These are phyloP conservation scores for Dasyprocta punctata DNA, from an alignment of 2,113 vertebrate genomes.

Conservation along the genomic window DNA sequence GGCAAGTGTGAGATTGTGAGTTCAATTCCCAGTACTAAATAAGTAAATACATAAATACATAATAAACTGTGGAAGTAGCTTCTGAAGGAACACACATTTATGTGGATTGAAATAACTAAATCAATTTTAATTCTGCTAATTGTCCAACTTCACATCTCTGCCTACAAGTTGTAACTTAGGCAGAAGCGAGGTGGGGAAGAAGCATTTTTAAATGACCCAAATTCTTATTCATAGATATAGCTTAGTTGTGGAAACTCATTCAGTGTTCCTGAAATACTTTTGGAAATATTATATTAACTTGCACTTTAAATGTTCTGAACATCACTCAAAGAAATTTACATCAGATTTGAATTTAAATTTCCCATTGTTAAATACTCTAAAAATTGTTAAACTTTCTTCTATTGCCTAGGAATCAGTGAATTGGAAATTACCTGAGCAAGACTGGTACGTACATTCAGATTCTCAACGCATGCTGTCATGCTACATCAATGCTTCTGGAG, in stretches of 20 bases:
- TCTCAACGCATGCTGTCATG: slow-evolving; percentile 77
- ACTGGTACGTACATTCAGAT: slow-evolving; percentile 61
- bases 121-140: not conserved
- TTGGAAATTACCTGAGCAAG: slow-evolving; percentile 75
- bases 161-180: not conserved
- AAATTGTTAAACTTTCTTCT: slow-evolving; percentile 62
- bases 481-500: slow-evolving; percentile 74
- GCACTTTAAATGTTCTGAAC: not conserved
- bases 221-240: not conserved
- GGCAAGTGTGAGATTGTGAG: too few relatives aligned
- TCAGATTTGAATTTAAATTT: slow-evolving; percentile 55
- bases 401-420: slow-evolving; percentile 72
- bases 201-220: not conserved
- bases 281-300: not conserved
- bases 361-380: slow-evolving; percentile 59
- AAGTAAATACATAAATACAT: too few relatives aligned
- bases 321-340: not conserved
- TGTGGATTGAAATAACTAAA: not conserved
- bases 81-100: not conserved
- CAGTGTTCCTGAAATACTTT: not conserved
- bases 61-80: not conserved
- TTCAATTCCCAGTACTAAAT: too few relatives aligned
- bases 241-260: not conserved
- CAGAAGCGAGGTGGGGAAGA: not conserved
- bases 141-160: not conserved